Evolutionary conservation across 2,888 invertebrate genomes (phyloP), one percentile per base, ranked within the genome.

Genomic region (Ashinkailepas kermadecensis): DNA sequence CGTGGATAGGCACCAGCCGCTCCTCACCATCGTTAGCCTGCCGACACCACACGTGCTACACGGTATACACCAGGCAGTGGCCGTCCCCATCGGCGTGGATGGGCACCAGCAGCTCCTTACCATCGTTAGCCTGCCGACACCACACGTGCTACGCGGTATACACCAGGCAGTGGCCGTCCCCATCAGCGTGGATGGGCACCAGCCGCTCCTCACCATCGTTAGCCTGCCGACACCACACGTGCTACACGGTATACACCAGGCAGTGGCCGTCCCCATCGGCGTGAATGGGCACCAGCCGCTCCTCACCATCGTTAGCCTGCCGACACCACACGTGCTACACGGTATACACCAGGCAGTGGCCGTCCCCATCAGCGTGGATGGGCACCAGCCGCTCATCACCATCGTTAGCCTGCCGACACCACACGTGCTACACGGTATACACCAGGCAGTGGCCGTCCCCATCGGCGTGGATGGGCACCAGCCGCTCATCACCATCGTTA

Each of bases 61-160:
- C 86, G 10, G 89, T 88, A 86, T 89, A 88, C 3, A 89, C 88
- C 39, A 89, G 85, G 83, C 89, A 89, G 83, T 89, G 89, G 1
- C 89, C 89, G 85, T 89, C 89, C 1, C 88, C 89, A 84, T 89
- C 89, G 8, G 88, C 88, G 85, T 89, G 88, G n/a, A 89, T 86
- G 7, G n/a, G n/a, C n/a, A n/a, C n/a, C n/a, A n/a, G n/a, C n/a
- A n/a, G n/a, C n/a, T n/a, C n/a, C n/a, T n/a, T n/a, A n/a, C n/a
- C n/a, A n/a, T n/a, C n/a, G n/a, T n/a, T n/a, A n/a, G n/a, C n/a
- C n/a, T n/a, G n/a, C n/a, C n/a, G n/a, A n/a, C n/a, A n/a, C n/a
- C n/a, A n/a, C n/a, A n/a, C n/a, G n/a, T n/a, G n/a, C n/a, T n/a
- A n/a, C 12, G 89, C 86, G 10, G 89, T 88, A 86, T 89, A 88